Evolutionary conservation across 2,113 vertebrate species (phyloP), one percentile per base, ranked within the genome.

Genomic region (Dicrurus megarhynchus): DNA sequence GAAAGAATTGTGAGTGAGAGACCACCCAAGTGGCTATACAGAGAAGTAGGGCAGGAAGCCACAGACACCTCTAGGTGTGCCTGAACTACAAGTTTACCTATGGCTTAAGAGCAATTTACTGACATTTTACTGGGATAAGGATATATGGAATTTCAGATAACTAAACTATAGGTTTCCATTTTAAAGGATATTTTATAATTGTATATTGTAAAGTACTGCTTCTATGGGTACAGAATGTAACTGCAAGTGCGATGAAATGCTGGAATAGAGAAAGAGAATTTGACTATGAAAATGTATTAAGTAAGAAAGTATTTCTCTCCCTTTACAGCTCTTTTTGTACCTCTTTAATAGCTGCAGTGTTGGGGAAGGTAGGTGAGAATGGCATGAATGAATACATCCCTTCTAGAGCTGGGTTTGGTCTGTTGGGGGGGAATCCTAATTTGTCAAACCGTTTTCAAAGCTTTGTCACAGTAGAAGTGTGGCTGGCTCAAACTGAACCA

Each of bases 381-480:
- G 32, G 24, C 70, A 41, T 64, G 27, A 46, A 39, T n/a, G 60
- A 37, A 22, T 49, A 21, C 32, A 24, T 44, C 21, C n/a, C 30
- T 68, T 76, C 19, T 39, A 59, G 60, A 78, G 15, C 17, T 70
- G 44, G 26, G 6, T 53, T 44, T 63, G 55, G 23, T 78, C 33
- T 85, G 3, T 1, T 82, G 53, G 37, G 53, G 42, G 78, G 44
- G 26, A 79, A 56, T 83, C 76, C 47, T 69, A 15, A 73, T 69
- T 39, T 73, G 33, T 64, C 11, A 9, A 55, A 71, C 13, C 23
- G 19, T 59, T 71, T 82, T 53, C 60, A 87, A 71, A 93, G 13
- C 39, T 63, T 74, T 0, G 0, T 67, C 39, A 15, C 18, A 16
- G n/a, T 28, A 21, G 11, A 61, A 65, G 27, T 9, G 55, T 46